Evolutionary conservation across 2,113 vertebrate genomes (phyloP).

Genomic region (Antechinus flavipes): DNA sequence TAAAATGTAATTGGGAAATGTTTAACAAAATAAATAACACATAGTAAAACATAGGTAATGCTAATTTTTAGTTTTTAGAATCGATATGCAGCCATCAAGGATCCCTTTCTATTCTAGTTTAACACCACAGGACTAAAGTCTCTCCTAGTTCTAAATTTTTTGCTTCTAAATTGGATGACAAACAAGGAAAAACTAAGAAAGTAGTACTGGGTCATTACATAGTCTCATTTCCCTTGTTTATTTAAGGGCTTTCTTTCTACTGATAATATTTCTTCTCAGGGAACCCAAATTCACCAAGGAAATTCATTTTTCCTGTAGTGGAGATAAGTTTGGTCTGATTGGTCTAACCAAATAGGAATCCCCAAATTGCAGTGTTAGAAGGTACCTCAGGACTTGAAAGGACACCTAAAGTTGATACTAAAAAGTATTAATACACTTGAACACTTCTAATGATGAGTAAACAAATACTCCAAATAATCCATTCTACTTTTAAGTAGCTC

Average conservation of each 20-base stretch:
- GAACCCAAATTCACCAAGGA: background rate
- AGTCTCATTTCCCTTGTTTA: background rate
- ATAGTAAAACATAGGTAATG: background rate
- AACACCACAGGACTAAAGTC: background rate
- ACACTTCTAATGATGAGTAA: background rate
- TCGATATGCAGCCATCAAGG: background rate
- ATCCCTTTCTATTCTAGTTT: background rate
- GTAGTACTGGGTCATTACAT: background rate
- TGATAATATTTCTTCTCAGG: background rate
- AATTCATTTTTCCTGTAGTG: background rate
- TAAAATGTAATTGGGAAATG: background rate
- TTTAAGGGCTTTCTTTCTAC: background rate
- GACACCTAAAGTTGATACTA: background rate
- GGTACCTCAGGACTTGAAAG: background rate
- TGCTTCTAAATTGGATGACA: background rate
- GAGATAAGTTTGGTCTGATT: background rate
- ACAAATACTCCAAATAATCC: background rate
- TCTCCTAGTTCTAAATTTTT: background rate
- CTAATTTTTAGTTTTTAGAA: background rate
- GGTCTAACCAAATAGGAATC: background rate
- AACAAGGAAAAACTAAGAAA: background rate
- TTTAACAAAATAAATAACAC: background rate
- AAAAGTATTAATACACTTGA: background rate
- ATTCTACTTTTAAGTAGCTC: background rate
- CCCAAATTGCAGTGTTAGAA: background rate